phyloP scores from a whole-genome alignment of 2,113 vertebrate genomes.

The Lasiurus cinereus region DNA sequence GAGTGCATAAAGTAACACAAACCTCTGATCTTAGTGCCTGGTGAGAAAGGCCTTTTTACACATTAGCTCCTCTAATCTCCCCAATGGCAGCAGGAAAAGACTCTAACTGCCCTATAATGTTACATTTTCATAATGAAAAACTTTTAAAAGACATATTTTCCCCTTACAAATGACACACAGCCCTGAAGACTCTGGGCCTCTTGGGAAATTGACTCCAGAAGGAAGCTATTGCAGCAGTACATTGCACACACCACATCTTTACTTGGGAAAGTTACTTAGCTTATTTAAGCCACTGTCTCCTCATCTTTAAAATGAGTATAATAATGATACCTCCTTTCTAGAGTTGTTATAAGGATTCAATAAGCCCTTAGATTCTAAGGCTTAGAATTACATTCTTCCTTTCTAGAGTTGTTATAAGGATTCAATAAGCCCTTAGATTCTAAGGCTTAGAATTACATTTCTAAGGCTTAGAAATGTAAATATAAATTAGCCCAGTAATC shows the following conservation, averaged over 20 bases:
- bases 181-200: neutral
- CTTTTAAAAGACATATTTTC: neutral
- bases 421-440: neutral
- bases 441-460: no score
- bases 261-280: neutral
- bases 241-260: neutral
- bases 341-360: neutral
- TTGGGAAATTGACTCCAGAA: constrained; percentile 12
- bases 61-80: neutral
- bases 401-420: neutral
- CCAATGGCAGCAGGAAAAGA: neutral
- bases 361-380: neutral
- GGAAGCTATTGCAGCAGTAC: neutral
- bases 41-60: neutral
- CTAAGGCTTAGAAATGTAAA: neutral
- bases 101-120: neutral
- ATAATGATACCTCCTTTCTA: neutral
- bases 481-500: neutral
- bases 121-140: constrained; percentile 21
- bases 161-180: neutral
- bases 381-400: neutral
- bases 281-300: neutral
- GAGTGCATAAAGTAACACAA: neutral
- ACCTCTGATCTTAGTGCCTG: neutral
- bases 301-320: neutral